Conservation (phyloP, 1,140 invertebrate genomes). For the Solenopsis invicta region DNA sequence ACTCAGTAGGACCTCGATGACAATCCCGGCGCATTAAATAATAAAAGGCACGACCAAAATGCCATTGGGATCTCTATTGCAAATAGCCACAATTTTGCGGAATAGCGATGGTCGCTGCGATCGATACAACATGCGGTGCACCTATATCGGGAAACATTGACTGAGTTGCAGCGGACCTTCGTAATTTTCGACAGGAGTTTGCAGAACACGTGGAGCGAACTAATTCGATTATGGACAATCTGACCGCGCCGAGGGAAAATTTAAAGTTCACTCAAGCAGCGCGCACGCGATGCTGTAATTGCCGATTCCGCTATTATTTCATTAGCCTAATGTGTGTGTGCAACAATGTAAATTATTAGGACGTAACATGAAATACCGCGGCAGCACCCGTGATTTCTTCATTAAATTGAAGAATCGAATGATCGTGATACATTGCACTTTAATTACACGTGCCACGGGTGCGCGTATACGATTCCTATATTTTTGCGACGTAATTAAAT, state of each 20-base stretch:
- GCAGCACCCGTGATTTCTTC: background rate
- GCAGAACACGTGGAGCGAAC: conserved; percentile 54
- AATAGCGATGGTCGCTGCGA: conserved; percentile 53
- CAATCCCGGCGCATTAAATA: background rate
- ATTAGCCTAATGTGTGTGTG: conserved; percentile 14
- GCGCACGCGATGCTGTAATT: conserved; percentile 30
- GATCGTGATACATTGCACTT: conserved; percentile 11
- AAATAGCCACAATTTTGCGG: conserved; percentile 49
- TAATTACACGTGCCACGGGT: conserved; percentile 4
- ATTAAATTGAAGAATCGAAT: conserved; percentile 16
- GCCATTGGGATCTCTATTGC: conserved; percentile 12
- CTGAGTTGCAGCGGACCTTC: conserved; percentile 52
- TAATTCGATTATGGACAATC: conserved; percentile 48
- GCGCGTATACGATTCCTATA: background rate
- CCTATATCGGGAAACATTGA: conserved; percentile 51
- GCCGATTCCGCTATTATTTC: conserved; percentile 42
- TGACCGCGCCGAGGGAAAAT: conserved; percentile 62
- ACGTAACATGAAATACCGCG: background rate
- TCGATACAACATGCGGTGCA: conserved; percentile 57
- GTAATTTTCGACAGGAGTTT: conserved; percentile 52
- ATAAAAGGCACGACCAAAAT: conserved; percentile 18
- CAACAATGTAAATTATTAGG: conserved; percentile 25
- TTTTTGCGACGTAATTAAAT: conserved; percentile 29
- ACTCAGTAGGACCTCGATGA: background rate
- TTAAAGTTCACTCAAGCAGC: conserved; percentile 53